A percentile compares a stretch with the other conserved stretches of the same genome.
Evolutionary conservation across 37 sponge, comb jelly and placozoan genomes (phyloP).

Genomic region (Diacarnus erythraeanus): DNA sequence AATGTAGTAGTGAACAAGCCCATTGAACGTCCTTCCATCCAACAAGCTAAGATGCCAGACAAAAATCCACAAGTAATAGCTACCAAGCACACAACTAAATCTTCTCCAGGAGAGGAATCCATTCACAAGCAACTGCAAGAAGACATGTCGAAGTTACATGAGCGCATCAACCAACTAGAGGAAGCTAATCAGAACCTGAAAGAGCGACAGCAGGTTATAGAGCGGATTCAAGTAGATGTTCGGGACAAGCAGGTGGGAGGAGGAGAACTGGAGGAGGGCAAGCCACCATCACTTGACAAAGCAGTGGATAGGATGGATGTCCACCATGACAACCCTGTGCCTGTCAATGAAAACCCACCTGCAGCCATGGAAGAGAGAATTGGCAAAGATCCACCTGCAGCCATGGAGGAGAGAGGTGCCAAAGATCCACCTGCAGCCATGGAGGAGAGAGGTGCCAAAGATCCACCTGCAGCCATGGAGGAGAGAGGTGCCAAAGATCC

Average conservation of each 20-base stretch:
- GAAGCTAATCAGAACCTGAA: constrained; percentile 41
- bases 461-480: too few relatives aligned
- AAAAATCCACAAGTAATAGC: neutral
- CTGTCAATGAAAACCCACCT: too few relatives aligned
- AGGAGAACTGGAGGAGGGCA: neutral
- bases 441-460: too few relatives aligned
- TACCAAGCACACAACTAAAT: too few relatives aligned
- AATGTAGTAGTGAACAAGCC: neutral
- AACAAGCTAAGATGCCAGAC: neutral
- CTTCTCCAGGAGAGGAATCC: neutral
- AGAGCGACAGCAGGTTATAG: constrained; percentile 17
- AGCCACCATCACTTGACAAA: neutral
- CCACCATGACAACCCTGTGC: too few relatives aligned
- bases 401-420: neutral
- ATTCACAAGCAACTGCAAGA: constrained; percentile 20
- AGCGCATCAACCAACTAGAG: constrained; percentile 15
- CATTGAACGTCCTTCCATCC: neutral
- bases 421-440: too few relatives aligned
- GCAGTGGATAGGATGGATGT: neutral
- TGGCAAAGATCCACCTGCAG: neutral
- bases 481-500: too few relatives aligned
- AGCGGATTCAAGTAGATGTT: constrained; percentile 8
- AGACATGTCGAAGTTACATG: constrained; percentile 10
- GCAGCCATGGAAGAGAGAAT: too few relatives aligned
- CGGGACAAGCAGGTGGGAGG: neutral